phyloP scores from a whole-genome alignment of 2,797 vertebrate species.

The Mormyrus proboscirostris region DNA sequence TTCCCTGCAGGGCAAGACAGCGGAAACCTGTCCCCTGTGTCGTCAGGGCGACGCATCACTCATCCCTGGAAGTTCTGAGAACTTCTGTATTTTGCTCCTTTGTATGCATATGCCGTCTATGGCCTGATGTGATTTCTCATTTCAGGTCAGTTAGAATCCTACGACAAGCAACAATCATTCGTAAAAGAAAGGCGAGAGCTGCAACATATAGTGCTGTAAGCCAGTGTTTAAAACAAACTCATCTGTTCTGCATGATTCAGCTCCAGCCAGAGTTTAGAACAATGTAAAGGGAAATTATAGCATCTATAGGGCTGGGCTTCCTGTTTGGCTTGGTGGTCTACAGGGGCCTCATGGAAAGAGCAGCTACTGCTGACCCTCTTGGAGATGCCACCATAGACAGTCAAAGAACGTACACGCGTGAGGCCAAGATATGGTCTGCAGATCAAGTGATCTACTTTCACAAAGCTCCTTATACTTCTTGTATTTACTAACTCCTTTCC shows the following conservation, averaged over 20 bases:
- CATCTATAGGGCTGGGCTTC: background rate
- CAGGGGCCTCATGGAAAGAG: background rate
- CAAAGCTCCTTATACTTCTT: background rate
- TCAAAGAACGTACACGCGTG: background rate
- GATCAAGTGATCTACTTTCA: background rate
- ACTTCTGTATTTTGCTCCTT: background rate
- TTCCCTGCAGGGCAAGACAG: slow-evolving; percentile 34
- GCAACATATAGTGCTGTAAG: background rate
- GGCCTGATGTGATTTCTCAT: background rate
- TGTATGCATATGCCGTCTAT: background rate
- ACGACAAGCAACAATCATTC: background rate
- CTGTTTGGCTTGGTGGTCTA: background rate
- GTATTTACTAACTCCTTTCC: background rate
- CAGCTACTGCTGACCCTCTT: background rate
- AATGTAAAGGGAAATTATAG: background rate
- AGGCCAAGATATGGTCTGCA: background rate
- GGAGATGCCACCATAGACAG: background rate
- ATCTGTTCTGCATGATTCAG: background rate
- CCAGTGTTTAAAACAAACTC: background rate
- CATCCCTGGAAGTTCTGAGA: background rate
- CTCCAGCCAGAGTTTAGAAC: background rate
- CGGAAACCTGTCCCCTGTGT: background rate
- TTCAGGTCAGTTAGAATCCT: background rate
- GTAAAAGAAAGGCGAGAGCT: background rate
- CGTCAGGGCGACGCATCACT: background rate